Evolutionary conservation across 2,797 vertebrate species (phyloP).

Genomic region (Neosilurus mollespiculum): DNA sequence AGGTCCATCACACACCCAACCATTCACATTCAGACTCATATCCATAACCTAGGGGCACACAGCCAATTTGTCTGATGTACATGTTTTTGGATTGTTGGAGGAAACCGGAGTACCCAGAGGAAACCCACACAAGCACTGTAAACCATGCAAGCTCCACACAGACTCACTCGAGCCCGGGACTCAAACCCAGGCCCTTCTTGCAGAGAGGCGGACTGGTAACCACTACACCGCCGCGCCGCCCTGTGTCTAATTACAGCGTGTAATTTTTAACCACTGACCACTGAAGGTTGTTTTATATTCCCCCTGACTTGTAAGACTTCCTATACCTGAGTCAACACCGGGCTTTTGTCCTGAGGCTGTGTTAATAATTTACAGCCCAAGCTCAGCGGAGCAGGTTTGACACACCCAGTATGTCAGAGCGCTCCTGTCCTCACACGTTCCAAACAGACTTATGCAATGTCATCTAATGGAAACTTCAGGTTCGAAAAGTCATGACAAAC

Average conservation of each 20-base stretch:
- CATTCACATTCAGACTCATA: too few species aligned
- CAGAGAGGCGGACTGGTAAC: too few species aligned
- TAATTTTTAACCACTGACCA: background rate
- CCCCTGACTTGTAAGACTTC: background rate
- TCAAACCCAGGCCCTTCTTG: too few species aligned
- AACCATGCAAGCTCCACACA: too few species aligned
- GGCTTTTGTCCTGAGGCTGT: conserved; percentile 9
- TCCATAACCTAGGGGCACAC: too few species aligned
- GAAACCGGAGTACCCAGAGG: too few species aligned
- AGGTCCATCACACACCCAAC: too few species aligned
- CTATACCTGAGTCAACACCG: background rate
- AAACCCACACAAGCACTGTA: too few species aligned
- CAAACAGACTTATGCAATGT: background rate
- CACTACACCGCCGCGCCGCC: too few species aligned
- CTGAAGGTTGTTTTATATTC: background rate
- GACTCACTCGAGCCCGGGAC: too few species aligned
- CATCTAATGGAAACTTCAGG: background rate
- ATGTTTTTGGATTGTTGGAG: too few species aligned
- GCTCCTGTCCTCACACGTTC: background rate
- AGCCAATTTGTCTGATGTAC: too few species aligned
- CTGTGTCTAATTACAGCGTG: background rate
- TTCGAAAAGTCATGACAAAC: background rate
- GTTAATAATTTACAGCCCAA: conserved; percentile 17
- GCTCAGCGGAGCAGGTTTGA: background rate
- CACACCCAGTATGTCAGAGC: background rate